phyloP scores from a whole-genome alignment of 2,888 invertebrate genomes.

The Anoplius nigerrimus region DNA sequence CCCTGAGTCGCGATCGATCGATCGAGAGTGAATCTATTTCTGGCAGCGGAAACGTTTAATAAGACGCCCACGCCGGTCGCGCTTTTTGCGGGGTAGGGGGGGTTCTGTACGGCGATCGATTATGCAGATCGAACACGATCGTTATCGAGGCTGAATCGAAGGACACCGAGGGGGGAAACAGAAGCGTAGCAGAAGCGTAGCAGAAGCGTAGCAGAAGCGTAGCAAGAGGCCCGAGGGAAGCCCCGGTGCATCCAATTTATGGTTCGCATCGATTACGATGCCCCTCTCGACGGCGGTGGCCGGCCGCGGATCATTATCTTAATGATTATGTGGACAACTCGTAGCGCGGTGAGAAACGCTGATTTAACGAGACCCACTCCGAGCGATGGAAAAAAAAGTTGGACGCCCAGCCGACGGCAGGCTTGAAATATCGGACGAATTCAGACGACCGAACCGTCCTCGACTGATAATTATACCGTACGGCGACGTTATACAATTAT shows the following conservation, averaged over 20 bases:
- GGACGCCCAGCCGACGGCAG: too few species aligned
- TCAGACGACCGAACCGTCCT: not conserved
- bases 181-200: not conserved
- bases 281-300: conserved; percentile 26
- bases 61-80: too few species aligned
- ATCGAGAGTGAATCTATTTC: too few species aligned
- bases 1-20: too few species aligned
- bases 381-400: not conserved
- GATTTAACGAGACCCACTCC: conserved; percentile 35
- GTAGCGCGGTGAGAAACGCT: conserved; percentile 20
- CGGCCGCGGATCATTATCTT: conserved; percentile 54
- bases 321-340: conserved; percentile 54
- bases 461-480: too few species aligned
- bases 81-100: not conserved
- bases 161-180: conserved; percentile 14
- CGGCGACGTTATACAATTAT: not conserved
- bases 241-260: conserved; percentile 48
- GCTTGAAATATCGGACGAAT: not conserved
- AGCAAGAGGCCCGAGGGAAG: conserved; percentile 18
- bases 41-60: too few species aligned
- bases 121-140: conserved; percentile 44
- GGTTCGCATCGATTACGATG: conserved; percentile 50
- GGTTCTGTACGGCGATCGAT: conserved; percentile 21
- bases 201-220: not conserved
- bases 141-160: conserved; percentile 44